A percentile compares a stretch with the other conserved stretches of the same genome.
Evolutionary conservation across 2,797 vertebrate genomes (phyloP).

Genomic region (Pseudochromis fuscus): DNA sequence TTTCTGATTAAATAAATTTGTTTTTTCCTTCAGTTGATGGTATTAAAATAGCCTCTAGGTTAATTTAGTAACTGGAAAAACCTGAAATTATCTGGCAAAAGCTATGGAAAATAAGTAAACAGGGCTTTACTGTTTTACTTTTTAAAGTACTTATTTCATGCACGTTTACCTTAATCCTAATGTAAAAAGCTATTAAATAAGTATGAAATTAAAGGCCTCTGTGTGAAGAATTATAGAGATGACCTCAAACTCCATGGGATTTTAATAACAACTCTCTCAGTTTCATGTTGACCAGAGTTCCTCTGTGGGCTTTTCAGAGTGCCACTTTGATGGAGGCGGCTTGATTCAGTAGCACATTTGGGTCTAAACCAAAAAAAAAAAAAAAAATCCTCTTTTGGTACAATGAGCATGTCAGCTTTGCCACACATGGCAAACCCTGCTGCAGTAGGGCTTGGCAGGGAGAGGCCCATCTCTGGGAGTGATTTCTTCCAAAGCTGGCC

Average conservation of each 20-base stretch:
- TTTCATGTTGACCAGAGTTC: slow-evolving; percentile 67
- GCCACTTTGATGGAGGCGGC: slow-evolving; percentile 65
- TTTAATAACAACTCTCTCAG: slow-evolving; percentile 74
- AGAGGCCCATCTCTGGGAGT: slow-evolving; percentile 83
- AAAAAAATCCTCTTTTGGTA: slow-evolving; percentile 68
- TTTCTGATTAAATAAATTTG: too few relatives aligned
- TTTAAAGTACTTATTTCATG: slow-evolving; percentile 53
- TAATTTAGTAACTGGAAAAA: too few relatives aligned
- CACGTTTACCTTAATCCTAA: slow-evolving; percentile 54
- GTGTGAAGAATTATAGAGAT: slow-evolving; percentile 64
- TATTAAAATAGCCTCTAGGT: too few relatives aligned
- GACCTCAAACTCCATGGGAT: slow-evolving; percentile 65
- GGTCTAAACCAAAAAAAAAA: slow-evolving; percentile 49
- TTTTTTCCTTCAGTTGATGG: too few relatives aligned
- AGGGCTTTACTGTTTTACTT: slow-evolving; percentile 24
- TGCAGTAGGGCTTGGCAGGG: slow-evolving; percentile 83
- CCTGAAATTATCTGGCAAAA: too few relatives aligned
- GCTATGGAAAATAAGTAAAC: too few relatives aligned
- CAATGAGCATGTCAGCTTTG: slow-evolving; percentile 78
- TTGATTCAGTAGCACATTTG: slow-evolving; percentile 80
- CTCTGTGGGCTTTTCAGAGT: slow-evolving; percentile 65
- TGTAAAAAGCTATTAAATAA: slow-evolving; percentile 61
- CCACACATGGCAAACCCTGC: slow-evolving; percentile 79
- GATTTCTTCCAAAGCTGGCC: slow-evolving; percentile 87
- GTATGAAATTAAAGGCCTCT: slow-evolving; percentile 67